These are phyloP conservation scores for Lithobates sylvaticus DNA, from an alignment of 2,797 vertebrate genomes.

Conservation along the genomic window DNA sequence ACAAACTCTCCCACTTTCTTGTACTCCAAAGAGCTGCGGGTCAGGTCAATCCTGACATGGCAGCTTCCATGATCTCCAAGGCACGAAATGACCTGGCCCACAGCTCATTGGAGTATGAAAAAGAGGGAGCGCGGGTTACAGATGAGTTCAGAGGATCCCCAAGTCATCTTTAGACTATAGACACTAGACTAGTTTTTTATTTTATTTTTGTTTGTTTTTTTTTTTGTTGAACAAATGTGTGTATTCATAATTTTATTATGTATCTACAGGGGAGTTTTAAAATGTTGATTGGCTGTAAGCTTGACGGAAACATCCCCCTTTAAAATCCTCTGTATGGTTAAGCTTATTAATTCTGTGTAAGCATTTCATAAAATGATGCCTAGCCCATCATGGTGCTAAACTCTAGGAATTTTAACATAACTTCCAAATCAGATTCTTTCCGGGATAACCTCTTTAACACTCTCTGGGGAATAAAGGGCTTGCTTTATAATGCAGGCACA, in stretches of 20 bases:
- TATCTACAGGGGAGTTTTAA: neutral
- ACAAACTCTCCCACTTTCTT: no score
- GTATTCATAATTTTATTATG: neutral
- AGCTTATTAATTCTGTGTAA: constrained; percentile 14
- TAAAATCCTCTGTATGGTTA: constrained; percentile 3
- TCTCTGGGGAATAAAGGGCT: constrained; percentile 49
- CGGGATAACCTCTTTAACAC: constrained; percentile 49
- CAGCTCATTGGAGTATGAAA: no score
- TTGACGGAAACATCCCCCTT: neutral
- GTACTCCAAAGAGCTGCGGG: no score
- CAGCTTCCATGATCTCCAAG: no score
- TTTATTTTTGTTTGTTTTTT: no score
- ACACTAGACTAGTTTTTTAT: no score
- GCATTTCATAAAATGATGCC: constrained; percentile 28
- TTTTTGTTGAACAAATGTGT: no score
- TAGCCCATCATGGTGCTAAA: constrained; percentile 55
- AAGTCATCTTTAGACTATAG: no score
- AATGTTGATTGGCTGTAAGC: neutral
- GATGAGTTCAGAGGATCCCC: no score
- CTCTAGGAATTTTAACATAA: constrained; percentile 50
- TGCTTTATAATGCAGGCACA: constrained; percentile 34
- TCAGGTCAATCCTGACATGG: no score
- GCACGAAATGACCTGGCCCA: no score
- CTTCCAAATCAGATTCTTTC: constrained; percentile 55
- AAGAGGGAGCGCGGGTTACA: no score